A percentile compares a stretch with the other conserved stretches of the same genome.
Evolutionary conservation across 2,797 vertebrate species (phyloP).

Genomic region (Thaleichthys pacificus): DNA sequence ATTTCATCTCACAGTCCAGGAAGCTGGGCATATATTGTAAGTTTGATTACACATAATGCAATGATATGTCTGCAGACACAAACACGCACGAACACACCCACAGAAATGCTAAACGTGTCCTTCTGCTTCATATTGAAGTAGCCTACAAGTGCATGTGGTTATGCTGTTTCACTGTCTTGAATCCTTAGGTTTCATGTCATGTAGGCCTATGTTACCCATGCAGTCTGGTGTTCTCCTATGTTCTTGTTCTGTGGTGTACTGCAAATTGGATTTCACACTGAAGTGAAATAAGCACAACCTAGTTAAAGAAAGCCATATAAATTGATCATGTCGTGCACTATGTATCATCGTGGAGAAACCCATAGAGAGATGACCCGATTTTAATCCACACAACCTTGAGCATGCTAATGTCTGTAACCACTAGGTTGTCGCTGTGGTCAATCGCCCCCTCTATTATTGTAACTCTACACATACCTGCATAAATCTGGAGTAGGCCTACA

Average conservation of each 20-base stretch:
- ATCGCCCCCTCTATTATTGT: conserved; percentile 42
- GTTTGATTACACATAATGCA: conserved; percentile 71
- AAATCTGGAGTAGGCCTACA: conserved; percentile 36
- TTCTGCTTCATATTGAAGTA: conserved; percentile 34
- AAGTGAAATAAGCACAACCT: no score
- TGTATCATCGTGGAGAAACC: conserved; percentile 28
- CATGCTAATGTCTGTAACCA: conserved; percentile 60
- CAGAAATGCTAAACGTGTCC: conserved; percentile 23
- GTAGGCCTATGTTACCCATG: no score
- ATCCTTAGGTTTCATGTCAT: no score
- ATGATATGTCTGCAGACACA: conserved; percentile 48
- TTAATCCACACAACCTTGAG: conserved; percentile 65
- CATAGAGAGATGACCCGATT: conserved; percentile 31
- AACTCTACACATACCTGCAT: conserved; percentile 54
- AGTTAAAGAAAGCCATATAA: not conserved
- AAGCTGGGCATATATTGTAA: conserved; percentile 59
- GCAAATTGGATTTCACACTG: conserved; percentile 16
- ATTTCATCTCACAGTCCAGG: conserved; percentile 64
- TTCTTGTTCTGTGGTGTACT: not conserved
- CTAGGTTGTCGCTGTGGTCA: conserved; percentile 44
- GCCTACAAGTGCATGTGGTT: no score
- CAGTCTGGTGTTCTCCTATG: no score
- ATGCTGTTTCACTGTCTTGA: no score
- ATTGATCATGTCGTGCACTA: conserved; percentile 1
- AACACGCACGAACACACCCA: conserved; percentile 17